These are phyloP conservation scores for Odontocolon sp. DNA, from an alignment of 2,888 invertebrate species.

Conservation along the genomic window DNA sequence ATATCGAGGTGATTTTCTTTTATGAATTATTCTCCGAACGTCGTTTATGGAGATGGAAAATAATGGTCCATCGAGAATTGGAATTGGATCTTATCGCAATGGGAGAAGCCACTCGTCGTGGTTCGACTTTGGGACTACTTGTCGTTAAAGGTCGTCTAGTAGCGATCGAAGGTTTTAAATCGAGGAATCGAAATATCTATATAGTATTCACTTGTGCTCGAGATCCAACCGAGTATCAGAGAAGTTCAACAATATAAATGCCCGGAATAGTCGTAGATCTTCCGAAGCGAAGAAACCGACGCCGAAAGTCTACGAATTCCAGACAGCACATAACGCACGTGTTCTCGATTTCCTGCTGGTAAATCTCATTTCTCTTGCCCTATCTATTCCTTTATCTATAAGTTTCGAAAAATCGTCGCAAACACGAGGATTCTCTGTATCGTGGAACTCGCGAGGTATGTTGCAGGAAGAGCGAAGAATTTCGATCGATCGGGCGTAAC, in stretches of 20 bases:
- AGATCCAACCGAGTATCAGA: constrained; percentile 2
- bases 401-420: background rate
- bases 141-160: no score
- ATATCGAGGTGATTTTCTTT: no score
- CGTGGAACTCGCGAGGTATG: background rate
- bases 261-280: constrained; percentile 47
- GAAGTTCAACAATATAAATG: constrained; percentile 35
- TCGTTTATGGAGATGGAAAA: no score
- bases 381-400: background rate
- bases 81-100: no score
- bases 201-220: background rate
- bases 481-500: background rate
- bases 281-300: constrained; percentile 5
- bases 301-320: constrained; percentile 5
- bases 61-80: background rate
- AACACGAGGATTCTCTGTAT: background rate
- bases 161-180: no score
- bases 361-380: background rate
- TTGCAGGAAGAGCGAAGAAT: background rate
- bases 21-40: background rate
- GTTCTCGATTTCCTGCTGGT: constrained; percentile 16
- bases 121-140: no score
- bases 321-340: background rate
- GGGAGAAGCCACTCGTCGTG: no score
- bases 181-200: background rate